Base-by-base conservation (phyloP, 2,888 invertebrate species). In the Brachypterus glaber region DNA sequence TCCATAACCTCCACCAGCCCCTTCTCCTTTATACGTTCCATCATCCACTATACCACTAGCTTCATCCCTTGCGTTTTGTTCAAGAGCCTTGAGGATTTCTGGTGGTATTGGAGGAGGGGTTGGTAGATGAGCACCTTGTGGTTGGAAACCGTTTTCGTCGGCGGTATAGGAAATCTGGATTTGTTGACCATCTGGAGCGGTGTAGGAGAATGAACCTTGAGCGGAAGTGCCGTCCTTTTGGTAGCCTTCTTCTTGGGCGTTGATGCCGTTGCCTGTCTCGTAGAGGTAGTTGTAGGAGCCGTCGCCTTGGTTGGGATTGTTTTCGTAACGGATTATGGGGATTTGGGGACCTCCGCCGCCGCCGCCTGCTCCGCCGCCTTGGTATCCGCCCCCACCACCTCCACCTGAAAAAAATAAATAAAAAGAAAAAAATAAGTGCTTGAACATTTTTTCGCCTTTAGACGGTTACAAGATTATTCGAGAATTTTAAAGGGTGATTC, bases 21-120 rank as follows among this genome's bases (percentile, higher is more conserved):
- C 31, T 21, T 51, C 52, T 11, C 50, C 49, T 36, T 37, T 49
- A 45, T 58, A 57, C 17, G 54, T 51, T 5, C 57, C 55, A 35
- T 55, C 55, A 30, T 56, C 55, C 30, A 50, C 52, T 27, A 53
- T 48, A 25, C 52, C 45, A 4, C 49, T 46, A 16, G 54, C 57
- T 46, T 56, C 59, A 25, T 55, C 54, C 14, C 50, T 52, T 21
- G 51, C 39, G 39, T 57, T 55, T 31, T 52, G 50, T 39, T 54
- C 50, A 21, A 57, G 34, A 4, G 55, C 49, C 35, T 68, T 66
- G 26, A 68, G 63, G 48, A 75, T 75, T 16, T 68, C 73, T 39
- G 69, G 72, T 0, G 75, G 74, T 45, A 76, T 72, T 24, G 74
- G 74, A 0, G 75, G 74, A 1, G 75, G 68, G 0, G 74, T 74